Conservation (phyloP, 2,888 invertebrate genomes). For the Hofmannophila pseudospretella region DNA sequence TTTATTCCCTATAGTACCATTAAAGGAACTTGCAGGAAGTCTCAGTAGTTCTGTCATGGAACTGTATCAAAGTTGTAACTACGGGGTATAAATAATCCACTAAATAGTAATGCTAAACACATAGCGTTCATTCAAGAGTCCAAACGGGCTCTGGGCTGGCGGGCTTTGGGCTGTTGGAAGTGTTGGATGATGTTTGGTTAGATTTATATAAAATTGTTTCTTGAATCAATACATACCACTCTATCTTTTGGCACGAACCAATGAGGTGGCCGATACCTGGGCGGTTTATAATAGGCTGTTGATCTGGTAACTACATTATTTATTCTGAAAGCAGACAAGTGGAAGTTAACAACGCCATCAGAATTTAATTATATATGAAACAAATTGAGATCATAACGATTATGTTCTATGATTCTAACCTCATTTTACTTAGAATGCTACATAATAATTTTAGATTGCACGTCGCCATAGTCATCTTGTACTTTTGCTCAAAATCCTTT, state of each 20-base stretch:
- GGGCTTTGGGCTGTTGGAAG: no score
- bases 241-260: conserved; percentile 84
- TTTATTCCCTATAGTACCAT: no score
- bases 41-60: no score
- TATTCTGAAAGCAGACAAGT: conserved; percentile 37
- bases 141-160: no score
- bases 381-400: background rate
- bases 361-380: background rate
- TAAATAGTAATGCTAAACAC: no score
- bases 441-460: conserved; percentile 44
- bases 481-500: no score
- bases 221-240: conserved; percentile 80
- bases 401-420: conserved; percentile 28
- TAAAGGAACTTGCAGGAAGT: no score
- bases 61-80: no score
- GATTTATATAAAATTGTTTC: no score
- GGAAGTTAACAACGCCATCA: background rate
- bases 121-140: no score
- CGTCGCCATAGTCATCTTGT: conserved; percentile 36
- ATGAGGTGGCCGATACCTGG: conserved; percentile 82
- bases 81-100: no score
- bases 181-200: no score
- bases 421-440: conserved; percentile 40
- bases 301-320: conserved; percentile 37
- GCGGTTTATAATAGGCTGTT: conserved; percentile 39